phyloP scores from a whole-genome alignment of 2,797 vertebrate species.

The Sebastiscus albofasciatus region DNA sequence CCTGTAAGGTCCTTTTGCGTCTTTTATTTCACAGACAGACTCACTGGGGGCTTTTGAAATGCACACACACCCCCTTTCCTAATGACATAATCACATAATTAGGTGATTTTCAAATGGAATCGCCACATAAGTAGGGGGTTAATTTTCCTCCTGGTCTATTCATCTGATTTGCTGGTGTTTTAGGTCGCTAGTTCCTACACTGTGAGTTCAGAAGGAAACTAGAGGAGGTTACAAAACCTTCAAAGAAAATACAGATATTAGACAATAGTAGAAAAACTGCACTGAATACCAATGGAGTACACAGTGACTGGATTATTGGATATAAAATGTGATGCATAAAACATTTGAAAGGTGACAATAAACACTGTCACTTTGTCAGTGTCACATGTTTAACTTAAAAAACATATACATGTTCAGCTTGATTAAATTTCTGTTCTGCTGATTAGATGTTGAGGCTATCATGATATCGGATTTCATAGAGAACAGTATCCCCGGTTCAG shows the following conservation, averaged over 20 bases:
- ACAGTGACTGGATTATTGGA: neutral
- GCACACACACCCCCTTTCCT: constrained; percentile 72
- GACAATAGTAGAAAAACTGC: neutral
- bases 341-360: neutral
- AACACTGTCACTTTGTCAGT: neutral
- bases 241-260: constrained; percentile 14
- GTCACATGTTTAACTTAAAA: constrained; percentile 6
- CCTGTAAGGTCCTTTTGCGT: constrained; percentile 89
- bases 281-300: neutral
- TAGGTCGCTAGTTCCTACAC: constrained; percentile 74
- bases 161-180: constrained; percentile 81
- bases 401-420: neutral
- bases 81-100: constrained; percentile 98
- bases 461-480: constrained; percentile 45
- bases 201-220: constrained; percentile 33
- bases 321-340: neutral
- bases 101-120: constrained; percentile 89
- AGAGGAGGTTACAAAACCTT: constrained; percentile 18
- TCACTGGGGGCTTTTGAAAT: constrained; percentile 89
- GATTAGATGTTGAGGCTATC: constrained; percentile 2
- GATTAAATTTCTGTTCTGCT: constrained; percentile 18
- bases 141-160: constrained; percentile 83
- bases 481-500: constrained; percentile 29
- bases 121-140: constrained; percentile 85
- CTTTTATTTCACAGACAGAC: constrained; percentile 88